Conservation (phyloP, 2,113 vertebrate species). For the Siniperca knerii region DNA sequence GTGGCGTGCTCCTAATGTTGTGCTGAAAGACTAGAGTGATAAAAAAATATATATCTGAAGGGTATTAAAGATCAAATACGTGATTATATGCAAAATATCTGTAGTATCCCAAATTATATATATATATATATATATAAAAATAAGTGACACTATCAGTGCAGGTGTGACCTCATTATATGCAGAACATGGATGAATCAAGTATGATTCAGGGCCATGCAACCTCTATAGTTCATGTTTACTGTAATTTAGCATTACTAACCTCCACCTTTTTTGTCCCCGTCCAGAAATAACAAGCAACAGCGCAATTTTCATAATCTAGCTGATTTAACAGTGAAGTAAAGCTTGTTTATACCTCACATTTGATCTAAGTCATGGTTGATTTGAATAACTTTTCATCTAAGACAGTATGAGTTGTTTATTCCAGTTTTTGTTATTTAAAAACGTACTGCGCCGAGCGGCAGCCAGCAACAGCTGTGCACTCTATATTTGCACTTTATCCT, state of each 20-base stretch:
- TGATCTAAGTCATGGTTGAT: not conserved
- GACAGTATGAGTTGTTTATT: too few relatives aligned
- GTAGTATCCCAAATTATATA: not conserved
- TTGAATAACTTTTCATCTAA: not conserved
- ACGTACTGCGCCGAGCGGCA: too few relatives aligned
- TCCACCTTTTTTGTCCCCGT: not conserved
- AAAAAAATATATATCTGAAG: not conserved
- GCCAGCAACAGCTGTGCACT: too few relatives aligned
- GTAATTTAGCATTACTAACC: not conserved
- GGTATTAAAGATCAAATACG: not conserved
- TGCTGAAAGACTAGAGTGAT: not conserved
- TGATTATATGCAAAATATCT: not conserved
- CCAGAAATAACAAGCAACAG: not conserved
- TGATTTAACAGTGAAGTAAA: not conserved
- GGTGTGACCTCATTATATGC: not conserved
- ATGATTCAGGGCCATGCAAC: not conserved
- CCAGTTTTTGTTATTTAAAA: too few relatives aligned
- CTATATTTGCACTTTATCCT: too few relatives aligned
- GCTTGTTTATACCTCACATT: not conserved
- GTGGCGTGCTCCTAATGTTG: fast-evolving
- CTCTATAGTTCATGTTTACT: not conserved
- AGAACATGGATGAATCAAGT: too few relatives aligned
- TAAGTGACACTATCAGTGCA: not conserved
- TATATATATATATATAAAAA: not conserved
- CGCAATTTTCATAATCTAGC: not conserved